Conservation (phyloP, 92 coral and sea anemone genomes). For the Desmophyllum pertusum region DNA sequence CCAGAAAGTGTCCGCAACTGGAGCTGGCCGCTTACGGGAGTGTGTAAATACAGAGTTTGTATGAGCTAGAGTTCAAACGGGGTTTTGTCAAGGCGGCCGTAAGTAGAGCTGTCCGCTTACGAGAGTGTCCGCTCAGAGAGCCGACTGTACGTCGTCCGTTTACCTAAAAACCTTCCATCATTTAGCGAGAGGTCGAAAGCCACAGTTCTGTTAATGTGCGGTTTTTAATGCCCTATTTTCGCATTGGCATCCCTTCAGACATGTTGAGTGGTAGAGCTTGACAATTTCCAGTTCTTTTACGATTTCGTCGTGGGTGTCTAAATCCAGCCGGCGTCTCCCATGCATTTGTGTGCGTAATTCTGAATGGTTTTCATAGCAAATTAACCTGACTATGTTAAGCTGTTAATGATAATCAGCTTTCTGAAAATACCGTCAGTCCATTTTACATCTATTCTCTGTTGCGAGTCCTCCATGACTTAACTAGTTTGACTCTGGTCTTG, state of each 20-base stretch:
- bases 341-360: neutral
- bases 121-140: too few species aligned
- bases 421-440: neutral
- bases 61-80: too few species aligned
- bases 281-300: slow-evolving; percentile 22
- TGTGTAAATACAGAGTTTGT: too few species aligned
- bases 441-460: neutral
- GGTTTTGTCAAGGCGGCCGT: too few species aligned
- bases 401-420: neutral
- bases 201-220: neutral
- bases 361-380: neutral
- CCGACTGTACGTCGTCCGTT: too few species aligned
- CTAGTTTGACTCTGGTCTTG: neutral
- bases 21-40: too few species aligned
- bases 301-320: slow-evolving; percentile 9
- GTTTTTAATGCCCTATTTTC: neutral
- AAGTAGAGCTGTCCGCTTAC: too few species aligned
- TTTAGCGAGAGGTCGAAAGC: neutral
- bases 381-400: slow-evolving; percentile 1
- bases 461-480: neutral
- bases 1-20: too few species aligned
- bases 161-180: neutral
- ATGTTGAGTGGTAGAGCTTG: slow-evolving; percentile 17
- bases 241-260: neutral
- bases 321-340: neutral